Conservation (phyloP, 2,888 invertebrate species). For the Nomada ruficornis region DNA sequence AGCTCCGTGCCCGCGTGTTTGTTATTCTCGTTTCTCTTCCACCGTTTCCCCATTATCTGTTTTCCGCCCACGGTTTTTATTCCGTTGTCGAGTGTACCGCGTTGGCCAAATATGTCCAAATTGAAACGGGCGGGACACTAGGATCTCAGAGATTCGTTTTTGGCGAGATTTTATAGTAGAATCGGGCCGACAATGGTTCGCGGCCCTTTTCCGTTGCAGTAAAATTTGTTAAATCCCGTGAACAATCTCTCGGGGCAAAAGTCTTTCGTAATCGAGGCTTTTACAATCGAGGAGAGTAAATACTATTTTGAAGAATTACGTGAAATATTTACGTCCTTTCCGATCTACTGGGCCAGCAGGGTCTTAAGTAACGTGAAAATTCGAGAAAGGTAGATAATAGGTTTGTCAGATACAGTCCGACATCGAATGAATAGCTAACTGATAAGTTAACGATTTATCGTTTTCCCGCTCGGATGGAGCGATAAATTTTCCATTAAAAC, state of each 20-base stretch:
- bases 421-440: not conserved
- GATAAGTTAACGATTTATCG: conserved; percentile 13
- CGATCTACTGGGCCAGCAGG: not conserved
- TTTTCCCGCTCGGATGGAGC: not conserved
- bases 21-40: not conserved
- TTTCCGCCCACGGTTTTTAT: conserved; percentile 21
- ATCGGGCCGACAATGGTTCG: conserved; percentile 55
- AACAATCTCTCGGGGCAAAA: conserved; percentile 10
- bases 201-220: conserved; percentile 32
- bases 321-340: not conserved
- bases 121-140: conserved; percentile 53
- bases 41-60: not conserved
- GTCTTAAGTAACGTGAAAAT: not conserved
- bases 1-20: not conserved
- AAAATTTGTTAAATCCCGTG: conserved; percentile 49
- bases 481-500: conserved; percentile 43
- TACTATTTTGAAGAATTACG: not conserved
- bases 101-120: conserved; percentile 56
- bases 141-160: conserved; percentile 53
- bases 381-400: not conserved
- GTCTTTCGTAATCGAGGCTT: conserved; percentile 2
- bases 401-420: conserved; percentile 5
- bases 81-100: conserved; percentile 20
- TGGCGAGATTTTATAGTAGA: conserved; percentile 57
- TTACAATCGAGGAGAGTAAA: conserved; percentile 3